Evolutionary conservation across 2,113 vertebrate genomes (phyloP).

Genomic region (Spilogale gracilis): DNA sequence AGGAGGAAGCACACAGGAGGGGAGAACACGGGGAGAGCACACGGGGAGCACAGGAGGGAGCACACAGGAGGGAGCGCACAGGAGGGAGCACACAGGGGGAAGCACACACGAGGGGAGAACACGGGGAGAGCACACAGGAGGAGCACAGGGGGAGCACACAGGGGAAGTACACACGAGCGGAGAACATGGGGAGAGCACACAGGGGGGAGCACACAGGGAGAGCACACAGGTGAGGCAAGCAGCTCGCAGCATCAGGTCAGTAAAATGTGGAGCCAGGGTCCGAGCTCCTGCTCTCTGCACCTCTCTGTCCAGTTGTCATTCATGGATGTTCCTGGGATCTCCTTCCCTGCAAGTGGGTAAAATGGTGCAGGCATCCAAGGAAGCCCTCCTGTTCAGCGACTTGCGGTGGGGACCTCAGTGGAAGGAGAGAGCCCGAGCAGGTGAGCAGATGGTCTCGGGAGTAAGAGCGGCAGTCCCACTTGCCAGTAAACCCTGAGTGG

Average conservation of each 20-base stretch:
- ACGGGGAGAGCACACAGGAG: too few species aligned
- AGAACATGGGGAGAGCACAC: too few species aligned
- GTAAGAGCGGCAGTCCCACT: background rate
- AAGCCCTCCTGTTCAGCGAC: background rate
- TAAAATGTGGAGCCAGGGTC: background rate
- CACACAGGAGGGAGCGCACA: too few species aligned
- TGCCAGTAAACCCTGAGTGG: background rate
- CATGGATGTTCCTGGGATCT: background rate
- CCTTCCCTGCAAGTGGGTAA: background rate
- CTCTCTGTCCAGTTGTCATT: background rate
- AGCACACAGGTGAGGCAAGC: background rate
- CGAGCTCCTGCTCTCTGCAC: background rate
- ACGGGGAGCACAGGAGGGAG: too few species aligned
- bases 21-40: too few species aligned
- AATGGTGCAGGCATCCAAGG: too few species aligned
- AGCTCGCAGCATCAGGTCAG: background rate
- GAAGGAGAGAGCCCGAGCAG: background rate
- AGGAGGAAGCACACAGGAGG: too few species aligned
- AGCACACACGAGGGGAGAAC: too few species aligned
- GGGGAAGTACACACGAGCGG: too few species aligned
- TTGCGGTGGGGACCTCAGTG: background rate
- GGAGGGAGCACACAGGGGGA: too few species aligned
- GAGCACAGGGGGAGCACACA: too few species aligned
- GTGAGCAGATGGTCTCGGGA: background rate
- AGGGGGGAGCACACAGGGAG: too few species aligned